phyloP scores from a whole-genome alignment of 30 jellyfish, hydroid and myxozoan species.

The Phacellophora camtschatica region DNA sequence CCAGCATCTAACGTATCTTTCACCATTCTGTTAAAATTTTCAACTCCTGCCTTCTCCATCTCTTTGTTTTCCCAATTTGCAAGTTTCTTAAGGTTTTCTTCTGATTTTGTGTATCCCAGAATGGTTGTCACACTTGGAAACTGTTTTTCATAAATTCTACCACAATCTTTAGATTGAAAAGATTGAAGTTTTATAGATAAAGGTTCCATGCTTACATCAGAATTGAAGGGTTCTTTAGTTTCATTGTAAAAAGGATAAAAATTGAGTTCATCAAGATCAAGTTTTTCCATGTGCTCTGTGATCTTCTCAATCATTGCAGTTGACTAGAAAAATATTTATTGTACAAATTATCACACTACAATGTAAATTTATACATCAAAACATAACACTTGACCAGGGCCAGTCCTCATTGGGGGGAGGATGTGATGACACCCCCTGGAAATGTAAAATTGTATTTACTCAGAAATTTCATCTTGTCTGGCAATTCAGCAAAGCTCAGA shows the following conservation, averaged over 20 bases:
- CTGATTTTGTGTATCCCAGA: conserved; percentile 30
- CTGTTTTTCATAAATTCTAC: conserved; percentile 33
- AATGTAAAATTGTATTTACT: too few relatives aligned
- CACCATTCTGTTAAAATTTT: conserved; percentile 10
- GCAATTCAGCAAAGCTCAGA: too few relatives aligned
- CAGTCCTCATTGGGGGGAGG: too few relatives aligned
- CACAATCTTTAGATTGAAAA: not conserved
- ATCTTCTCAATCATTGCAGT: conserved; percentile 21
- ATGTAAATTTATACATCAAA: not conserved
- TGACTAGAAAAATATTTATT: not conserved
- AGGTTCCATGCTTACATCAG: not conserved
- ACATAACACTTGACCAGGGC: not conserved
- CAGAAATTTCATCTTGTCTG: too few relatives aligned
- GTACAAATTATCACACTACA: too few relatives aligned
- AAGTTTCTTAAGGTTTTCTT: not conserved
- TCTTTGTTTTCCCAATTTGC: conserved; percentile 42
- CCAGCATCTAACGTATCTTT: conserved; percentile 41
- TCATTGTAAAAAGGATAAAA: conserved; percentile 37
- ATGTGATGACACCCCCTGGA: too few relatives aligned
- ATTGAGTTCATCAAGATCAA: conserved; percentile 3
- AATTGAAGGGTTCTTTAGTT: not conserved
- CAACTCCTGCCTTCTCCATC: conserved; percentile 6
- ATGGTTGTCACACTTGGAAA: conserved; percentile 75
- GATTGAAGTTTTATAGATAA: conserved; percentile 14
- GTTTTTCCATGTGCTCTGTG: conserved; percentile 7